A percentile compares a stretch with the other conserved stretches of the same genome.
Evolutionary conservation across 2,797 vertebrate species (phyloP).

Genomic region (Cossypha dichroa): DNA sequence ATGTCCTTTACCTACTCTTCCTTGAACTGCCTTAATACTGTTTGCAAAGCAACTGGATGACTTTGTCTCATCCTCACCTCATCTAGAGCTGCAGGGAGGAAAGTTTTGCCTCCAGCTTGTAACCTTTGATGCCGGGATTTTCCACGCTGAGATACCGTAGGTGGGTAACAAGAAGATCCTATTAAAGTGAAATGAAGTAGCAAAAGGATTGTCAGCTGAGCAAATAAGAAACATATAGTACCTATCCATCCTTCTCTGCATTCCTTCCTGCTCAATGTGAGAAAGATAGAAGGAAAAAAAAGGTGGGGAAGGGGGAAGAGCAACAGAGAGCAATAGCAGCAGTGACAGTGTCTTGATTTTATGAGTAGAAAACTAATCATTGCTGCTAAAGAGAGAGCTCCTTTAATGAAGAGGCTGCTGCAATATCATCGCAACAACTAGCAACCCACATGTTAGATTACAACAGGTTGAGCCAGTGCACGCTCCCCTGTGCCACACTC

Average conservation of each 20-base stretch:
- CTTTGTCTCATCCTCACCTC: conserved; percentile 3
- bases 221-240: not conserved
- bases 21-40: conserved; percentile 75
- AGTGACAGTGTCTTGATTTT: not conserved
- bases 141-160: conserved; percentile 59
- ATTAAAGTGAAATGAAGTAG: conserved; percentile 70
- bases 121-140: conserved; percentile 64
- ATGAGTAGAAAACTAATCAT: conserved; percentile 24
- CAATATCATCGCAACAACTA: conserved; percentile 78
- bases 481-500: conserved; percentile 72
- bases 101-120: conserved; percentile 82
- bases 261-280: not conserved
- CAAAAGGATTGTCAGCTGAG: conserved; percentile 72
- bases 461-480: conserved; percentile 77
- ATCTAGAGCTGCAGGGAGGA: conserved; percentile 75
- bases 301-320: not conserved
- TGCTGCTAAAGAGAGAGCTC: conserved; percentile 45
- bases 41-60: conserved; percentile 77
- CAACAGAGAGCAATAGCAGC: not conserved
- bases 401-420: conserved; percentile 77
- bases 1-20: conserved; percentile 77
- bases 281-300: not conserved
- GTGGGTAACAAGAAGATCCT: conserved; percentile 71
- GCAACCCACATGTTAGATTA: conserved; percentile 78
- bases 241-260: not conserved